Base-by-base conservation (phyloP, 92 coral and sea anemone species). In the Meandrina meandrites region DNA sequence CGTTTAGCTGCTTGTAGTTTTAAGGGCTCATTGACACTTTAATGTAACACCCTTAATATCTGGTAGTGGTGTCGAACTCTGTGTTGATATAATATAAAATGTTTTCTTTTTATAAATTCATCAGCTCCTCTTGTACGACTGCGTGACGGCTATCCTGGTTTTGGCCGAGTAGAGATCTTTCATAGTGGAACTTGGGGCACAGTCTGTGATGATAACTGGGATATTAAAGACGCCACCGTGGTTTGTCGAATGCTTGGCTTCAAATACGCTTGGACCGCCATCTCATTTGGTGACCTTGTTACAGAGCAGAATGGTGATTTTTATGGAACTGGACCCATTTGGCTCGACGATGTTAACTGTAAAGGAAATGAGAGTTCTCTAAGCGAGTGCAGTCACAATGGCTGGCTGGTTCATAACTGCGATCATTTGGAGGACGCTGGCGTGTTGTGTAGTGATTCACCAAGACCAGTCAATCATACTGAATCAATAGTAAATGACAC, bases 161-260 rank as follows among this genome's bases (percentile, higher is more conserved):
- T 69, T 74, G 95, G 95, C 37, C 90, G 95, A 10, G 78, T 92
- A 13, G 95, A 92, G 66, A 91, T 92, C 66, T 67, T 56, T 8
- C 78, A 90, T 71, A 83, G 80, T 75, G 95, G 92, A 51, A 79
- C 60, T 1, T 92, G 94, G 94, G 94, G 94, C 42, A 92, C 94
- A 35, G 81, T 86, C 42, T 86, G 89, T 40, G 89, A 86, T 51
- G 89, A 86, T 30, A 32, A 69, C 31, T 86, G 89, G 89, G 86
- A 86, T 36, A 69, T 86, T 9, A 81, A 72, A 1, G 85, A 86
- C 71, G 85, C 86, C 51, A 28, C 84, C 17, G 89, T 86, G 21
- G 79, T 79, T 53, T 86, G 89, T 37, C 84, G 84, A 28, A 80
- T 80, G 85, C 85, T 86, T 11, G 85, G 89, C 79, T 79, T 68